A percentile compares a stretch with the other conserved stretches of the same genome.
These are phyloP conservation scores for Pyrrhia umbra DNA, from an alignment of 2,888 invertebrate genomes.

Conservation along the genomic window DNA sequence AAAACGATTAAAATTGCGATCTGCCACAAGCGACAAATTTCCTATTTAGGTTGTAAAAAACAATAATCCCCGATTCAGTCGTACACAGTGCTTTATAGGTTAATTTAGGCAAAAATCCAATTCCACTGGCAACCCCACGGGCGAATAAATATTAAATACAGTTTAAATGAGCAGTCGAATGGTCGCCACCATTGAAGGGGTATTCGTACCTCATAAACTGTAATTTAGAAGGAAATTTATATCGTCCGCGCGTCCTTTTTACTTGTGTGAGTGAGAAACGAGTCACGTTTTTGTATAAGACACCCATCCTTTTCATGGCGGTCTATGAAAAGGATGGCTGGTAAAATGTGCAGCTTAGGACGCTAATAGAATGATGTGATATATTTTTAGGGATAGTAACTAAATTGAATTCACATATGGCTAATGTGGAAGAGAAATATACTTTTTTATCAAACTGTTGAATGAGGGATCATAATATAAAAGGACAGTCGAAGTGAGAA, in stretches of 20 bases:
- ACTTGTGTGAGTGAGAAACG: conserved; percentile 11
- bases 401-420: no score
- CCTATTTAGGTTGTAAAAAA: conserved; percentile 50
- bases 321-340: not conserved
- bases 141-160: conserved; percentile 59
- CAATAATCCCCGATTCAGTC: conserved; percentile 60
- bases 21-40: conserved; percentile 32
- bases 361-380: conserved; percentile 8
- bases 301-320: conserved; percentile 22
- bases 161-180: conserved; percentile 52
- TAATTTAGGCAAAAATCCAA: conserved; percentile 58
- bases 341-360: conserved; percentile 3
- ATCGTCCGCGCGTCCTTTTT: conserved; percentile 14
- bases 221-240: conserved; percentile 32
- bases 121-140: conserved; percentile 54
- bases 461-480: no score
- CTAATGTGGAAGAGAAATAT: no score
- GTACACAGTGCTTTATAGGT: conserved; percentile 52
- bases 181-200: conserved; percentile 44
- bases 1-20: conserved; percentile 5
- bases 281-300: conserved; percentile 33
- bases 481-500: no score
- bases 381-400: not conserved
- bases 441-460: no score
- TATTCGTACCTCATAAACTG: conserved; percentile 50